Percentiles rank a stretch among this genome's conserved stretches.
phyloP scores from a whole-genome alignment of 1,140 invertebrate genomes.

The Achroia grisella region DNA sequence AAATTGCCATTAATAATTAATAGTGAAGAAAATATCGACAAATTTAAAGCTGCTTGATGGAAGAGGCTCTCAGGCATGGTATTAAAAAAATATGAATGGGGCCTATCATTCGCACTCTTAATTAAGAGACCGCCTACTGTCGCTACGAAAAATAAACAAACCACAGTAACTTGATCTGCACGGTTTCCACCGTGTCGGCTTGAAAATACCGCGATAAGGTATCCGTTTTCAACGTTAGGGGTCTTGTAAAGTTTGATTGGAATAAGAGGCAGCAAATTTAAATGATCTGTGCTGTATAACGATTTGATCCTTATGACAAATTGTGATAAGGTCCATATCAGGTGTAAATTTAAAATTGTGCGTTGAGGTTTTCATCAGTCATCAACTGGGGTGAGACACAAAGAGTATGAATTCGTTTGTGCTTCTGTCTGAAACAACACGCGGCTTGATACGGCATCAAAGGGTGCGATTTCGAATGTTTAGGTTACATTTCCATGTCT shows the following conservation, averaged over 20 bases:
- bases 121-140: conserved; percentile 49
- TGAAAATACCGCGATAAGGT: background rate
- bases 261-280: background rate
- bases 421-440: conserved; percentile 56
- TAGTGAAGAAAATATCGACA: too few relatives aligned
- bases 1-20: too few relatives aligned
- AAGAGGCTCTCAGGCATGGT: too few relatives aligned
- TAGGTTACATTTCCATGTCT: conserved; percentile 23
- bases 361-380: conserved; percentile 41
- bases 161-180: conserved; percentile 29
- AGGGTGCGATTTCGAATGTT: conserved; percentile 39
- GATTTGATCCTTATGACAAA: conserved; percentile 13
- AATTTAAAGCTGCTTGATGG: too few relatives aligned
- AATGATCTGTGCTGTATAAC: background rate
- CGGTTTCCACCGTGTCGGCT: background rate
- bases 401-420: conserved; percentile 43
- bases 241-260: conserved; percentile 18
- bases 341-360: background rate
- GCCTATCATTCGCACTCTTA: conserved; percentile 63
- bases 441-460: conserved; percentile 44
- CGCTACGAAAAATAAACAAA: conserved; percentile 43
- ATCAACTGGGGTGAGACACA: conserved; percentile 39
- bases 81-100: conserved; percentile 31
- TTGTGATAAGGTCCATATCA: conserved; percentile 7
- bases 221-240: conserved; percentile 11